Evolutionary conservation across 2,888 invertebrate species (phyloP), one percentile per base, ranked within the genome.

Genomic region (Chrysomela aeneicollis): DNA sequence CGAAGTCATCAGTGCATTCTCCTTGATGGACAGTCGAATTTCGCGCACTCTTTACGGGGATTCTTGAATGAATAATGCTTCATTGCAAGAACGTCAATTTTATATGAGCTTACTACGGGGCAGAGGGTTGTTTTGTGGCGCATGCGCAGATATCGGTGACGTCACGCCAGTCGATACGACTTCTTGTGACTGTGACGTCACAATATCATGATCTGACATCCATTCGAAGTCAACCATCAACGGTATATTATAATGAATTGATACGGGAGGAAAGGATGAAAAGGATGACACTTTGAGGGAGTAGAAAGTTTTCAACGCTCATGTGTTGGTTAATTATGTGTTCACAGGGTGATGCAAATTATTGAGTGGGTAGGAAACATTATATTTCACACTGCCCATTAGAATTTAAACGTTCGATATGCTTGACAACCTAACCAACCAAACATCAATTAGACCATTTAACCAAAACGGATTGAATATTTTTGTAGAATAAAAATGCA

Each of bases 151-250:
- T 19, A 60, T 21, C 59, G 18, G 54, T 76, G 73, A 73, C 74
- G 76, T 77, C 72, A 26, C 26, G 71, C 52, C 17, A 65, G 61
- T 73, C 72, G 71, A 73, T 74, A 72, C 67, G 68, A 72, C 65
- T 63, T 67, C 53, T 63, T 47, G 54, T 47, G 19, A 30, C 47
- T 21, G 66, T 74, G 76, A 76, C 76, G 76, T 75, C 71, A 70
- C 53, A 19, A 35, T 21, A 18, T 10, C 49, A 19, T 4, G 17
- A 21, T 57, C 15, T 26, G 26, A 21, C 12, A 9, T 26, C 18
- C 4, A 8, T 17, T 57, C 15, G 17, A 6, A 46, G 32, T 8
- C n/a, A n/a, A n/a, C n/a, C n/a, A n/a, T n/a, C n/a, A n/a, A n/a
- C n/a, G n/a, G n/a, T n/a, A n/a, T n/a, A 35, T 19, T 18, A 19